Evolutionary conservation across 2,888 invertebrate genomes (phyloP), one percentile per base, ranked within the genome.

Genomic region (Gymnoscelis rufifasciata): DNA sequence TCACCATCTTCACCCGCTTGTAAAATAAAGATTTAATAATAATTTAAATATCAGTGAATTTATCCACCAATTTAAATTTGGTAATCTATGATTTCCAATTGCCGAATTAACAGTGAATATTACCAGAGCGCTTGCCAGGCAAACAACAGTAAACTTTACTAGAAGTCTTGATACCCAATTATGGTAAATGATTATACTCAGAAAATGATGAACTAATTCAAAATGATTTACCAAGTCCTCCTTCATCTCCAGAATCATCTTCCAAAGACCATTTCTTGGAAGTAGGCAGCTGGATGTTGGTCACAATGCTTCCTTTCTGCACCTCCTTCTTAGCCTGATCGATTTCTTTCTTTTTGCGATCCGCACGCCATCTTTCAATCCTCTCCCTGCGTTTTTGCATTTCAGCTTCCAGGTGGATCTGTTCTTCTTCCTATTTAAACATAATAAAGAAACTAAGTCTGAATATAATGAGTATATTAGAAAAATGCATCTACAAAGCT

Each of bases 321-420:
- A 88, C 91, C 64, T 95, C 95, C 64, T 94, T 94, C 70, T 94
- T 95, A 3, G 92, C 93, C 4, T 92, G 91, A 71, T 96, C 95
- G 28, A 95, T 78, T 68, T 96, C 95, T 64, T 94, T 94, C 57
- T 95, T 94, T 75, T 97, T 97, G 8, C 97, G 91, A 64, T 98
- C 97, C 0, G 96, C 96, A 35, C 98, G 90, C 98, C 98, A 98
- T 41, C 97, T 91, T 78, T 99, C 98, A 54, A 99, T 98, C 40
- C 98, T 91, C 63, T 99, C 98, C 1, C 98, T 90, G 3, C 98
- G 90, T 74, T 97, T 97, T 67, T 96, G 96, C 98, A 98, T 98
- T 87, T 98, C 98, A 11, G 94, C 86, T 77, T 98, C 98, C 19
- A 99, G 80, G 19, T 95, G 92, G 59, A 93, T 94, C 68, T 97